These are phyloP conservation scores for Buathra laborator DNA, from an alignment of 2,888 invertebrate genomes.

Conservation along the genomic window DNA sequence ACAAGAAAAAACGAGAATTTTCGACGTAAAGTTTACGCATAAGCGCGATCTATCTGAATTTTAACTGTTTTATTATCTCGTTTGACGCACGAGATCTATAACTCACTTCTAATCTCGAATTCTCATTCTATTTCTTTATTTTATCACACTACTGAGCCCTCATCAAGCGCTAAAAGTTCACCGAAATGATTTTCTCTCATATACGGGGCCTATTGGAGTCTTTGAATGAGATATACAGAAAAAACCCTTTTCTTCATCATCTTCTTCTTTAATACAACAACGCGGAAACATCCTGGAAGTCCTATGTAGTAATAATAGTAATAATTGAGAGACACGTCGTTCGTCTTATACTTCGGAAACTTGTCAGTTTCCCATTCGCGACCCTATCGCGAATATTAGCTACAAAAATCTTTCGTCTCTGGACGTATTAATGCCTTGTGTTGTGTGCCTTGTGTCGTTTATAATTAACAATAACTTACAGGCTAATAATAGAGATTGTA, in stretches of 20 bases:
- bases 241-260: slow-evolving; percentile 10
- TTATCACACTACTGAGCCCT: slow-evolving; percentile 49
- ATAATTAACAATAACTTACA: slow-evolving; percentile 59
- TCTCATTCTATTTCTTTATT: slow-evolving; percentile 33
- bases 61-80: slow-evolving; percentile 6
- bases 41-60: slow-evolving; percentile 10
- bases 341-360: slow-evolving; percentile 48
- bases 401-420: slow-evolving; percentile 66
- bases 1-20: not conserved
- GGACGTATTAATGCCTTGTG: slow-evolving; percentile 52
- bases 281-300: slow-evolving; percentile 76
- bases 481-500: slow-evolving; percentile 66
- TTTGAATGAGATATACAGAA: slow-evolving; percentile 57
- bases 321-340: slow-evolving; percentile 70
- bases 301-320: slow-evolving; percentile 69
- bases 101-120: slow-evolving; percentile 38
- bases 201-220: slow-evolving; percentile 39
- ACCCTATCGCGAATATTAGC: slow-evolving; percentile 57
- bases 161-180: slow-evolving; percentile 46
- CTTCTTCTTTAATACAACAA: slow-evolving; percentile 64
- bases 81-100: slow-evolving; percentile 27
- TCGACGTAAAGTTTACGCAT: not conserved
- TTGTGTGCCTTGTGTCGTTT: slow-evolving; percentile 31
- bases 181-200: slow-evolving; percentile 35
- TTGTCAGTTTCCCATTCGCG: slow-evolving; percentile 14